Conservation (phyloP, 2,113 vertebrate species). For the Raja brachyura region DNA sequence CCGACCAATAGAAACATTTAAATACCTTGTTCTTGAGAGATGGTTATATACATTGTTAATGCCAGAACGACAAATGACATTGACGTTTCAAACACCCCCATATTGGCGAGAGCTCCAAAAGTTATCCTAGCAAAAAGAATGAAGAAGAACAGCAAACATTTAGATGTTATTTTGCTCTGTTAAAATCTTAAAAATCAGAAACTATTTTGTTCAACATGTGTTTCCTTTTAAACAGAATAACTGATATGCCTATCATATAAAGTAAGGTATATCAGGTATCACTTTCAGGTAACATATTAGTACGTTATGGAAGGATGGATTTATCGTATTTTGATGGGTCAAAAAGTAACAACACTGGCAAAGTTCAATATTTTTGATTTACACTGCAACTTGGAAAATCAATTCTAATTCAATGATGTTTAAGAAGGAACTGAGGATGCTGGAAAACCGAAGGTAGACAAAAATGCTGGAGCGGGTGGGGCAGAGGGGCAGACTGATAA, state of each 20-base stretch:
- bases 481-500: too few species aligned
- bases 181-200: neutral
- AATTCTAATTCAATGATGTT: too few species aligned
- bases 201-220: neutral
- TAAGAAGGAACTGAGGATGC: too few species aligned
- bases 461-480: too few species aligned
- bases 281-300: too few species aligned
- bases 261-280: too few species aligned
- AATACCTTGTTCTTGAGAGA: slow-evolving; percentile 22
- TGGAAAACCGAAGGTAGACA: too few species aligned
- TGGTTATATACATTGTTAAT: neutral
- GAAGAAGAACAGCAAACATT: neutral
- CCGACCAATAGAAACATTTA: neutral
- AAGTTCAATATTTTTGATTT: too few species aligned
- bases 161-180: neutral
- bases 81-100: neutral
- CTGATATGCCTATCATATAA: neutral
- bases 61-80: neutral
- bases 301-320: too few species aligned
- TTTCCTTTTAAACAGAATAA: neutral
- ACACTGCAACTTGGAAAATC: too few species aligned
- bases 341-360: too few species aligned
- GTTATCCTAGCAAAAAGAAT: neutral
- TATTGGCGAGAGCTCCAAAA: neutral
- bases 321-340: too few species aligned